A percentile compares a stretch with the other conserved stretches of the same genome.
Evolutionary conservation across 2,797 vertebrate genomes (phyloP).

Genomic region (Acestrorhynchus altus): DNA sequence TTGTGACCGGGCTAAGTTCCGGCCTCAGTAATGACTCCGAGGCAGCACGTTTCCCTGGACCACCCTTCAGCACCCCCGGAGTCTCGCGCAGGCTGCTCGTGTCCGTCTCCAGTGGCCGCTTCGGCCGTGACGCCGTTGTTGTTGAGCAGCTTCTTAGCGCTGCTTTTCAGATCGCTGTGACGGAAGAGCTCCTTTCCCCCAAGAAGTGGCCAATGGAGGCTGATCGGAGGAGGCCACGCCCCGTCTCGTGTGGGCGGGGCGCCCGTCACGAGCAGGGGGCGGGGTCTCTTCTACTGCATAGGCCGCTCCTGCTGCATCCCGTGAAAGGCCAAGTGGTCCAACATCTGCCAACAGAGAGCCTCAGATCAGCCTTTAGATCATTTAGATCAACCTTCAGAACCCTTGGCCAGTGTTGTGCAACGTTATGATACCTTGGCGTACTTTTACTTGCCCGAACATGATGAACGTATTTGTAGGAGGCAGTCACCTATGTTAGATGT

Average conservation of each 20-base stretch:
- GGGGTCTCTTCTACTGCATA: not conserved
- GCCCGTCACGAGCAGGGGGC: not conserved
- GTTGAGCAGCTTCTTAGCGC: constrained; percentile 47
- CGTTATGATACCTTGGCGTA: no score
- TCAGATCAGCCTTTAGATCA: no score
- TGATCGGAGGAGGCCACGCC: constrained; percentile 25
- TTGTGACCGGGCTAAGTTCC: not conserved
- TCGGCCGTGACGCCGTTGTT: constrained; percentile 42
- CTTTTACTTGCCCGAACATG: no score
- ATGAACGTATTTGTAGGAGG: no score
- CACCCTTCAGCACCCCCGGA: not conserved
- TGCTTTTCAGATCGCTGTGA: constrained; percentile 39
- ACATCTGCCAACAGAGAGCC: no score
- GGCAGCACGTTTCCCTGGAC: constrained; percentile 7
- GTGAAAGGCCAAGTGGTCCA: no score
- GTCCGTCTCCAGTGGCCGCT: constrained; percentile 45
- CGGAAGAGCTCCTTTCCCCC: constrained; percentile 31
- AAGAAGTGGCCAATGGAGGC: constrained; percentile 26
- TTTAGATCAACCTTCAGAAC: no score
- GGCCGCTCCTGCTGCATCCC: not conserved
- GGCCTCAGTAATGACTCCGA: not conserved
- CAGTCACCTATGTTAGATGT: no score
- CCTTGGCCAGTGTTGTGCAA: no score
- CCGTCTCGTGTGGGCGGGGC: not conserved
- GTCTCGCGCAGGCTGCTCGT: constrained; percentile 32